A percentile compares a stretch with the other conserved stretches of the same genome.
Evolutionary conservation across 2,113 vertebrate genomes (phyloP).

Genomic region (Paracyprichromis sp.): DNA sequence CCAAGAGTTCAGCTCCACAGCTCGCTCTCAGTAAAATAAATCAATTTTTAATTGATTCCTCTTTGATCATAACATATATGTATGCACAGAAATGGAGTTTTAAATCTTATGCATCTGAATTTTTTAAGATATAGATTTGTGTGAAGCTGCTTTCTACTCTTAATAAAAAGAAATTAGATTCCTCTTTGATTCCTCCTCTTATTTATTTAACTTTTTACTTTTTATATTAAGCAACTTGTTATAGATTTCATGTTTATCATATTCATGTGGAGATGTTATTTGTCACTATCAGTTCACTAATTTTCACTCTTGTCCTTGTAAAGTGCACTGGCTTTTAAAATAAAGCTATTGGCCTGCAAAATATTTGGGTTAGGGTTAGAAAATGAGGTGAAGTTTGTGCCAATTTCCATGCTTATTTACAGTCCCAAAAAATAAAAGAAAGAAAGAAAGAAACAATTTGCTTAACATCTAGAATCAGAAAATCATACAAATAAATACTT

Average conservation of each 20-base stretch:
- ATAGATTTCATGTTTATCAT: neutral
- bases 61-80: conserved; percentile 1
- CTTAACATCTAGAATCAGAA: neutral
- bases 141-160: neutral
- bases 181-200: neutral
- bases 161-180: neutral
- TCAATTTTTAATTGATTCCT: neutral
- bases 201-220: neutral
- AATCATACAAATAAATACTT: neutral
- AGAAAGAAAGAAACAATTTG: fast-evolving
- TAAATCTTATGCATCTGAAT: neutral
- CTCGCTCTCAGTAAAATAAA: neutral
- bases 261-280: neutral
- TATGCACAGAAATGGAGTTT: neutral
- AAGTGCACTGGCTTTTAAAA: neutral
- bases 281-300: neutral
- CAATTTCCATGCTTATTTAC: neutral
- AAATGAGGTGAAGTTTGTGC: neutral
- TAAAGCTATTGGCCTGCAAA: neutral
- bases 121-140: neutral
- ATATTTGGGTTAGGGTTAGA: neutral
- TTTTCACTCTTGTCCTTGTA: neutral
- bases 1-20: neutral
- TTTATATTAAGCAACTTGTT: neutral
- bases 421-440: neutral